Conservation (phyloP, 2,797 vertebrate genomes). For the Macropodus opercularis region DNA sequence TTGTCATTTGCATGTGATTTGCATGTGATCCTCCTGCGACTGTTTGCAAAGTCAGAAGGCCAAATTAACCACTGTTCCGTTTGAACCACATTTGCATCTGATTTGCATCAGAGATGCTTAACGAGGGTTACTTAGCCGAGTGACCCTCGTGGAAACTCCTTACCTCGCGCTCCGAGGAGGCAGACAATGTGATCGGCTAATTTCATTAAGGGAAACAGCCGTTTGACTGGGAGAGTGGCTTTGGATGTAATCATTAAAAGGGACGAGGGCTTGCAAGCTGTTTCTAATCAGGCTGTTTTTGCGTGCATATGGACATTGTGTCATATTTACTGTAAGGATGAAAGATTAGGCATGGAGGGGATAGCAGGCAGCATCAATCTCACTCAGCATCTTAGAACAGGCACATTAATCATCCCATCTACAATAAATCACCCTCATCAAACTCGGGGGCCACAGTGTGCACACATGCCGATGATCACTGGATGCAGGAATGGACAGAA, state of each 20-base stretch:
- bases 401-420: slow-evolving; percentile 80
- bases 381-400: slow-evolving; percentile 75
- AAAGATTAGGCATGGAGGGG: slow-evolving; percentile 76
- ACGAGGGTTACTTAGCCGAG: slow-evolving; percentile 78
- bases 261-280: slow-evolving; percentile 73
- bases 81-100: slow-evolving; percentile 80
- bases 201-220: slow-evolving; percentile 75
- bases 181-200: slow-evolving; percentile 64
- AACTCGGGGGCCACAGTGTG: slow-evolving; percentile 43
- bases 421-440: slow-evolving; percentile 70
- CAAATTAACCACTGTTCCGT: slow-evolving; percentile 85
- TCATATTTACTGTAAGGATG: slow-evolving; percentile 83
- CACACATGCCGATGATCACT: slow-evolving; percentile 56
- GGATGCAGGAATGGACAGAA: slow-evolving; percentile 66
- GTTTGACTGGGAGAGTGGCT: slow-evolving; percentile 65
- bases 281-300: slow-evolving; percentile 73
- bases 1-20: slow-evolving; percentile 84
- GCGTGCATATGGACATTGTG: slow-evolving; percentile 74
- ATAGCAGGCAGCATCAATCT: slow-evolving; percentile 76
- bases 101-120: slow-evolving; percentile 83
- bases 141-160: slow-evolving; percentile 74
- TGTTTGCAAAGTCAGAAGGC: slow-evolving; percentile 84
- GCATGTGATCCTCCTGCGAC: slow-evolving; percentile 74
- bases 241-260: slow-evolving; percentile 78
- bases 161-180: slow-evolving; percentile 41